Evolutionary conservation across 2,888 invertebrate genomes (phyloP).

Genomic region (Hofmannophila pseudospretella): DNA sequence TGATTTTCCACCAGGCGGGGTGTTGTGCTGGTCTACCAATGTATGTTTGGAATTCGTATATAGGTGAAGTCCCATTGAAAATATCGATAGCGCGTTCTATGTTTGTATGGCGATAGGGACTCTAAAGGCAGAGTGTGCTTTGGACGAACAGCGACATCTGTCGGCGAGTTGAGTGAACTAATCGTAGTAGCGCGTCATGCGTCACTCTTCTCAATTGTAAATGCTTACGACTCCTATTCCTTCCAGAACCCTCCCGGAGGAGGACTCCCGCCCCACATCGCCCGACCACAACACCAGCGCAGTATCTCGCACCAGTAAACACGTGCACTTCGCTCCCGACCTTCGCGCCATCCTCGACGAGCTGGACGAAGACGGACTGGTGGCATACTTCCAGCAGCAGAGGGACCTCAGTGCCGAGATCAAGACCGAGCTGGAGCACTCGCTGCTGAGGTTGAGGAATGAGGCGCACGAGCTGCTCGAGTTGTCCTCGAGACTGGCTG

Average conservation of each 20-base stretch:
- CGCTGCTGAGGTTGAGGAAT: constrained; percentile 12
- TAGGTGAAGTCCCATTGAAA: no score
- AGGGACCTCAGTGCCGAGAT: constrained; percentile 75
- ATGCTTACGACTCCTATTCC: no score
- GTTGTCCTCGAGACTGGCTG: constrained; percentile 59
- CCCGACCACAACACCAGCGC: constrained; percentile 34
- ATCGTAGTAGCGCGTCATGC: no score
- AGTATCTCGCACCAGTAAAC: constrained; percentile 49
- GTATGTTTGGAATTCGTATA: no score
- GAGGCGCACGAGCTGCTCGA: constrained; percentile 80
- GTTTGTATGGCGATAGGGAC: no score
- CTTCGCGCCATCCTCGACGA: constrained; percentile 77
- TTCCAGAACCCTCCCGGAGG: constrained; percentile 18
- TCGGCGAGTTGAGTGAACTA: no score
- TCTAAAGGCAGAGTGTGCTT: no score
- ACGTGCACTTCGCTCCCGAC: constrained; percentile 85
- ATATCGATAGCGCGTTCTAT: no score
- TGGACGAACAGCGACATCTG: no score
- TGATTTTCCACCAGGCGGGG: no score
- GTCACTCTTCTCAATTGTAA: no score
- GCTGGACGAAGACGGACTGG: constrained; percentile 79
- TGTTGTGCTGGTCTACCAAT: no score
- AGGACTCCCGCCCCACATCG: constrained; percentile 36
- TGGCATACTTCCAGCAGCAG: constrained; percentile 74
- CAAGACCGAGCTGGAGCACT: constrained; percentile 65